These are phyloP conservation scores for Calephelis virginiensis DNA, from an alignment of 1,140 invertebrate species.

Conservation along the genomic window DNA sequence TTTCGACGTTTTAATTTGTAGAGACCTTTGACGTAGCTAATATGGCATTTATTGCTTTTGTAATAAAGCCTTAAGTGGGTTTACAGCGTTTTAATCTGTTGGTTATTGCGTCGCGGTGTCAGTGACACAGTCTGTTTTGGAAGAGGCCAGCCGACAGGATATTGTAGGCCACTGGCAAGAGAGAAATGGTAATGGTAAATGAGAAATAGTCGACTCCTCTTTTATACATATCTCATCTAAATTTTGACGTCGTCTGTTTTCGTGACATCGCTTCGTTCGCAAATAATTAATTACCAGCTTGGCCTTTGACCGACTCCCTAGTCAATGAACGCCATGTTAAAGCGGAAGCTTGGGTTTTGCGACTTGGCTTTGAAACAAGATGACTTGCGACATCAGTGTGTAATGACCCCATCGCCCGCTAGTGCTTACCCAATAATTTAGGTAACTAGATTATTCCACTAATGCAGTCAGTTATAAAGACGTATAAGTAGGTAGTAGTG, in stretches of 20 bases:
- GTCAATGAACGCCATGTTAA: too few species aligned
- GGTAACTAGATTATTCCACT: too few species aligned
- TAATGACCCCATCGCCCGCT: too few species aligned
- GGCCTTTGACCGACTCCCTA: too few species aligned
- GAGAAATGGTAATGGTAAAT: slow-evolving; percentile 60
- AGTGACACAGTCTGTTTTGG: slow-evolving; percentile 36
- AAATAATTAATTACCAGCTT: not conserved
- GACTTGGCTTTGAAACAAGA: too few species aligned
- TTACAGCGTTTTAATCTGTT: slow-evolving; percentile 42
- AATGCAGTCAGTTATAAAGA: too few species aligned
- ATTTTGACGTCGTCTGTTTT: slow-evolving; percentile 28
- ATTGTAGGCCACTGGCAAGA: slow-evolving; percentile 68
- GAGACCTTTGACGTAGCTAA: slow-evolving; percentile 55
- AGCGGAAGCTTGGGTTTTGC: too few species aligned
- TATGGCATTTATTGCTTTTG: slow-evolving; percentile 67
- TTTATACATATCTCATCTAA: slow-evolving; percentile 27
- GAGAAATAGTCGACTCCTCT: slow-evolving; percentile 48
- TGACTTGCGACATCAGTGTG: too few species aligned
- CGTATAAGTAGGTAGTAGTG: too few species aligned
- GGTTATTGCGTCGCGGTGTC: slow-evolving; percentile 37
- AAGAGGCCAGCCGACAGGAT: slow-evolving; percentile 64
- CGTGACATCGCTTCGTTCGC: not conserved
- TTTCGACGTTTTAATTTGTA: slow-evolving; percentile 62
- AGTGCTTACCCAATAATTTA: too few species aligned
- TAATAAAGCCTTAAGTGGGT: slow-evolving; percentile 60